These are phyloP conservation scores for Austrofundulus limnaeus DNA, from an alignment of 2,113 vertebrate genomes.

Conservation along the genomic window DNA sequence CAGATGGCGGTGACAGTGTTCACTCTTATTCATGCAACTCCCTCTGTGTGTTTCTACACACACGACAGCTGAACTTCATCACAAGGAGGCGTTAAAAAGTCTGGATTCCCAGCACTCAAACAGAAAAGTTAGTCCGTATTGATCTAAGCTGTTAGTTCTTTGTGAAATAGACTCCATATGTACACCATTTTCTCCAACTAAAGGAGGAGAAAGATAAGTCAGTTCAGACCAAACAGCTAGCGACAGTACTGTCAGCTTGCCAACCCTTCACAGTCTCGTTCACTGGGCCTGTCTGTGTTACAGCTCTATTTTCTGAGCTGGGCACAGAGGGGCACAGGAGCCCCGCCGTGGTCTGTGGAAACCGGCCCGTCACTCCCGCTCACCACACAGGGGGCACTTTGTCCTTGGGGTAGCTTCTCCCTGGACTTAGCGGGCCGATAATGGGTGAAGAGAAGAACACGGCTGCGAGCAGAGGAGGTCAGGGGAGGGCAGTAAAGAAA, in stretches of 20 bases:
- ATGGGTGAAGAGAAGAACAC: slow-evolving; percentile 46
- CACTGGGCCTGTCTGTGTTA: slow-evolving; percentile 55
- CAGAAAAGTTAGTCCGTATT: slow-evolving; percentile 4
- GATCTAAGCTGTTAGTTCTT: background rate
- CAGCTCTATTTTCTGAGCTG: slow-evolving; percentile 44
- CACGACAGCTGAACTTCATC: slow-evolving; percentile 28
- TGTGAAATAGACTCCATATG: background rate
- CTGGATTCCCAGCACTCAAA: slow-evolving; percentile 7
- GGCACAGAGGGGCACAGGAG: slow-evolving; percentile 51
- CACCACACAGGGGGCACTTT: slow-evolving; percentile 60
- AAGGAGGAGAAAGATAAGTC: slow-evolving; percentile 29
- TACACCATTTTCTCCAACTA: slow-evolving; percentile 5
- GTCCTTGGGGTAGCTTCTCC: slow-evolving; percentile 57
- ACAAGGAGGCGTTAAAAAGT: slow-evolving; percentile 15
- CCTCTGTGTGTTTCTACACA: slow-evolving; percentile 39
- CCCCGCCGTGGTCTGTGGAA: slow-evolving; percentile 52
- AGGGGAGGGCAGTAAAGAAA: slow-evolving; percentile 51
- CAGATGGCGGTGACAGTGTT: slow-evolving; percentile 60
- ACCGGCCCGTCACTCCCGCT: slow-evolving; percentile 59
- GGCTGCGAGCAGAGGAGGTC: slow-evolving; percentile 49
- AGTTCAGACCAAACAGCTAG: slow-evolving; percentile 53
- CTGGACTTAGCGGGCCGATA: slow-evolving; percentile 58
- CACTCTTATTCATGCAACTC: slow-evolving; percentile 52
- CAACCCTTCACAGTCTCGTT: slow-evolving; percentile 32
- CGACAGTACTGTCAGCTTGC: slow-evolving; percentile 63